Evolutionary conservation across 2,113 vertebrate species (phyloP).

Genomic region (Lagopus muta): DNA sequence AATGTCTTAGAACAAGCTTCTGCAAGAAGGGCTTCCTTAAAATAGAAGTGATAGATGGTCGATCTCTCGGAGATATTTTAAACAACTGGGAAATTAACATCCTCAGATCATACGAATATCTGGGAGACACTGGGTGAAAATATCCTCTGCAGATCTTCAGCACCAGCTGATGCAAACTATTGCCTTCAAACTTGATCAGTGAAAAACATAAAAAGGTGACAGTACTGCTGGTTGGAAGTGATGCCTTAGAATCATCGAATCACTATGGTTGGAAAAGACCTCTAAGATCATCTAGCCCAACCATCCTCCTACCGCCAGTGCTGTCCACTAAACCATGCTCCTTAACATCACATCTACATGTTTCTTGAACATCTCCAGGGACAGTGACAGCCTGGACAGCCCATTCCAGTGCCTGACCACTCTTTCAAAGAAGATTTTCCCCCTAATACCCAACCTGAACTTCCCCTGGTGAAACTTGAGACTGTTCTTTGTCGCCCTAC

Average conservation of each 20-base stretch:
- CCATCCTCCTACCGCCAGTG: no score
- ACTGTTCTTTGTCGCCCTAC: no score
- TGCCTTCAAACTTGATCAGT: conserved; percentile 84
- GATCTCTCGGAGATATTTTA: conserved; percentile 85
- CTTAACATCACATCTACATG: no score
- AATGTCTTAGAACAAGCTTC: conserved; percentile 76
- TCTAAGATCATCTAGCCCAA: no score
- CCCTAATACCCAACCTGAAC: no score
- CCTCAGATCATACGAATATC: conserved; percentile 83
- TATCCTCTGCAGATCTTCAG: conserved; percentile 88
- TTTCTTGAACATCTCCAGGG: no score
- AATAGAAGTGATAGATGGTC: conserved; percentile 88
- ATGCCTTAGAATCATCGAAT: background rate
- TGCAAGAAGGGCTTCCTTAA: conserved; percentile 84
- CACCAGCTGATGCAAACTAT: conserved; percentile 85
- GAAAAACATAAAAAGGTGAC: background rate
- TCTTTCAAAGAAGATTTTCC: no score
- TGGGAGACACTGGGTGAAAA: conserved; percentile 79
- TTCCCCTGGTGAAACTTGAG: no score
- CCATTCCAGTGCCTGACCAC: no score
- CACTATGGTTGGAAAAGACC: no score
- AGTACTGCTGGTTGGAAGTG: background rate
- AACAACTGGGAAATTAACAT: conserved; percentile 86
- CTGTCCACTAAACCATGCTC: no score
- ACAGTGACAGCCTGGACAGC: no score